Conservation (phyloP, 2,888 invertebrate genomes). For the Ophonus ardosiacus region DNA sequence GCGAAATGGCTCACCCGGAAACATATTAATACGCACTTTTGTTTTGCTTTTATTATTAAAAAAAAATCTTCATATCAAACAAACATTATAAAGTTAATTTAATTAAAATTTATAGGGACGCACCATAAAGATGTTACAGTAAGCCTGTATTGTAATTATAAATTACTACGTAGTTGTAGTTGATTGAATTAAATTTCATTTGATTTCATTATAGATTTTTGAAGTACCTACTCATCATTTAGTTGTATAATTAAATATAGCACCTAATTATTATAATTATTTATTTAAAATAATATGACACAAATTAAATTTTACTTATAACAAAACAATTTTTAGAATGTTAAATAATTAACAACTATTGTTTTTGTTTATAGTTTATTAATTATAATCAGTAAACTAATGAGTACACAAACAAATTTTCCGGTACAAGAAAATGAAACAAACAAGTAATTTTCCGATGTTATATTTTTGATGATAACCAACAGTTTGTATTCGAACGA, state of each 20-base stretch:
- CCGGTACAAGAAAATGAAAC: neutral
- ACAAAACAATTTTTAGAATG: neutral
- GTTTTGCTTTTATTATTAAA: neutral
- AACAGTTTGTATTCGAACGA: conserved; percentile 3
- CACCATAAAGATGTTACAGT: no score
- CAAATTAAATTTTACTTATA: neutral
- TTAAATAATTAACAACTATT: neutral
- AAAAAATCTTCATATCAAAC: neutral
- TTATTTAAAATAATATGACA: neutral
- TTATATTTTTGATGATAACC: conserved; percentile 16
- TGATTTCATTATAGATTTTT: neutral
- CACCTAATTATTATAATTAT: neutral
- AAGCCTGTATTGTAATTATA: neutral
- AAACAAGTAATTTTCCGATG: neutral
- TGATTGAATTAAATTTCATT: neutral
- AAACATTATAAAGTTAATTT: neutral
- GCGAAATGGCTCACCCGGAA: neutral
- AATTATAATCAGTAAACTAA: neutral
- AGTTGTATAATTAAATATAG: neutral
- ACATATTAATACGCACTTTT: neutral
- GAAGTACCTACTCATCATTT: neutral
- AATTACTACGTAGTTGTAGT: neutral
- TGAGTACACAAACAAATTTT: neutral
- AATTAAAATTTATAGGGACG: neutral
- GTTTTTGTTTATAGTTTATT: neutral